A percentile compares a stretch with the other conserved stretches of the same genome.
These are phyloP conservation scores for Heterodera carotae DNA, from an alignment of 1,140 invertebrate species.

Conservation along the genomic window DNA sequence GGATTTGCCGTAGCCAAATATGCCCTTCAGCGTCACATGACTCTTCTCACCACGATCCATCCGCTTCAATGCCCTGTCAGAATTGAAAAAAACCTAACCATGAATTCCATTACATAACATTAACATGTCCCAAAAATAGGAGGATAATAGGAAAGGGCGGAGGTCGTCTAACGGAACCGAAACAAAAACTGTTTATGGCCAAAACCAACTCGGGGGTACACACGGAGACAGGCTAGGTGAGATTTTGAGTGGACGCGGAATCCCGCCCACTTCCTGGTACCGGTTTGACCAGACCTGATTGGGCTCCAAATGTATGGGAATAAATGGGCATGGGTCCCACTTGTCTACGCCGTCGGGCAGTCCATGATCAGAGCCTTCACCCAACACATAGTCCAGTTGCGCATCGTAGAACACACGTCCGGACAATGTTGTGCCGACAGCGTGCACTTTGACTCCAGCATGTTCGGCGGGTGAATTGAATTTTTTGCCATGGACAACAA, in stretches of 20 bases:
- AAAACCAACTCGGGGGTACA: no score
- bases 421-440: constrained; percentile 74
- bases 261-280: no score
- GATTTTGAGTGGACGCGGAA: no score
- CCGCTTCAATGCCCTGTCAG: constrained; percentile 74
- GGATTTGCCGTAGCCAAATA: constrained; percentile 79
- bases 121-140: no score
- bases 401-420: constrained; percentile 74
- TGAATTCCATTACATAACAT: no score
- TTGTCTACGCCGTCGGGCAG: constrained; percentile 81
- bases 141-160: no score
- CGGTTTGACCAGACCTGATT: no score
- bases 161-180: no score
- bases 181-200: no score
- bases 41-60: constrained; percentile 83
- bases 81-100: neutral
- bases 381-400: constrained; percentile 80
- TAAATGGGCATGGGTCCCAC: no score
- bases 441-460: constrained; percentile 75
- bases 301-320: no score
- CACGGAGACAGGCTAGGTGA: no score
- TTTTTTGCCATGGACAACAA: constrained; percentile 75
- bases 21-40: constrained; percentile 73
- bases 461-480: constrained; percentile 78
- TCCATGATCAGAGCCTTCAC: constrained; percentile 78